Evolutionary conservation across 2,797 vertebrate genomes (phyloP).

Genomic region (Sebastes cheni): DNA sequence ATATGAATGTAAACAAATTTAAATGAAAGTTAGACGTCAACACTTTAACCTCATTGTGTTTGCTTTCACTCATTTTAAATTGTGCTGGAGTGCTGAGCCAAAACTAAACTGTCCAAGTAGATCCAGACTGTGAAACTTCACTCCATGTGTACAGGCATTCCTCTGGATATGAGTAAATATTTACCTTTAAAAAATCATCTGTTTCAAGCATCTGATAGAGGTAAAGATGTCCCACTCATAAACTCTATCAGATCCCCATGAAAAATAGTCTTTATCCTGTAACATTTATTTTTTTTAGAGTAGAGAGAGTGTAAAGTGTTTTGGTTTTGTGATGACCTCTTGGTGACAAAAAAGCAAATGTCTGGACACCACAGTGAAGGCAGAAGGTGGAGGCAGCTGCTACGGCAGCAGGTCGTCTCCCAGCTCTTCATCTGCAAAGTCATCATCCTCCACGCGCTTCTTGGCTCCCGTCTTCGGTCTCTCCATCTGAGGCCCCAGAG

Average conservation of each 20-base stretch:
- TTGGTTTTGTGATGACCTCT: neutral
- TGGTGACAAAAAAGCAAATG: neutral
- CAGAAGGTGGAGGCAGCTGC: constrained; percentile 56
- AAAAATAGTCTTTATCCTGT: neutral
- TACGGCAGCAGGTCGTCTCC: constrained; percentile 96
- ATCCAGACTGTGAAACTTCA: neutral
- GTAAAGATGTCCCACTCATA: neutral
- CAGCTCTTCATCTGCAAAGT: constrained; percentile 94
- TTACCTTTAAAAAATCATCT: neutral
- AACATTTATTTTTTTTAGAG: neutral
- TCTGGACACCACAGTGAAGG: neutral
- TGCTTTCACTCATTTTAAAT: neutral
- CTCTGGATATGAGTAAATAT: neutral
- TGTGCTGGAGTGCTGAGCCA: neutral
- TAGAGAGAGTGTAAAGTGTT: neutral
- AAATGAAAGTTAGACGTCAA: neutral
- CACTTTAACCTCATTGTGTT: neutral
- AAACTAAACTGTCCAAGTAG: neutral
- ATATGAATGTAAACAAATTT: neutral
- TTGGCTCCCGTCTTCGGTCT: constrained; percentile 94
- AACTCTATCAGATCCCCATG: neutral
- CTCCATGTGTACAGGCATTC: neutral
- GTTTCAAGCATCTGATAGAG: neutral
- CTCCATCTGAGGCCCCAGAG: constrained; percentile 93
- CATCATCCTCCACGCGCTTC: constrained; percentile 89